These are phyloP conservation scores for Uria lomvia DNA, from an alignment of 2,113 vertebrate species.

Conservation along the genomic window DNA sequence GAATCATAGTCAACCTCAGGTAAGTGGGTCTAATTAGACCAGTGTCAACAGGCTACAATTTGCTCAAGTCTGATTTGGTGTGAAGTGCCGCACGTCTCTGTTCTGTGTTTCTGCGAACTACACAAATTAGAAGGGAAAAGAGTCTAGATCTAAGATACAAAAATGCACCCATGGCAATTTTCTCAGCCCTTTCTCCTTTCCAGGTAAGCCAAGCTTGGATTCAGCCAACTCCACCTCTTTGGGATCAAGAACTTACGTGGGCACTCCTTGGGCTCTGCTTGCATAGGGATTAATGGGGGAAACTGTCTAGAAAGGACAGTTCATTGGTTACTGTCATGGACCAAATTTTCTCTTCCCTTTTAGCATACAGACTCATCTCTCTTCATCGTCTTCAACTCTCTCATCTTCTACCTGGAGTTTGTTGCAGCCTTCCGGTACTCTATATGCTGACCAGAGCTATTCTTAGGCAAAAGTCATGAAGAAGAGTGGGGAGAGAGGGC, in stretches of 20 bases:
- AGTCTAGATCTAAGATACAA: neutral
- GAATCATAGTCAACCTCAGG: neutral
- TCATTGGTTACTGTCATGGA: neutral
- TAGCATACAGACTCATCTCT: neutral
- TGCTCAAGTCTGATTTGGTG: neutral
- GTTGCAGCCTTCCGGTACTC: neutral
- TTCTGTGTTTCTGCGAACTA: neutral
- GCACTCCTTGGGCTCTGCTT: neutral
- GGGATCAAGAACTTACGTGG: neutral
- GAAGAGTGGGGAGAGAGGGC: neutral
- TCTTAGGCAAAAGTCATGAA: neutral
- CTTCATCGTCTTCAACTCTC: neutral
- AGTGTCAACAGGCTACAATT: neutral
- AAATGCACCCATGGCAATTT: neutral
- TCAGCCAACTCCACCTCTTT: neutral
- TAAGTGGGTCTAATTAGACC: neutral
- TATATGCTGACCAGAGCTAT: neutral
- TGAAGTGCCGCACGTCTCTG: accelerated
- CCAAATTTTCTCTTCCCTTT: neutral
- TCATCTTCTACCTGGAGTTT: neutral
- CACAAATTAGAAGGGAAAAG: neutral
- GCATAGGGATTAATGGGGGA: neutral
- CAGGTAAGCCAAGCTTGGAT: neutral
- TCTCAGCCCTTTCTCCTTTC: neutral
- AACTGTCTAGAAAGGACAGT: neutral